Conservation (phyloP, 92 coral and sea anemone species). For the Plumapathes pennacea region DNA sequence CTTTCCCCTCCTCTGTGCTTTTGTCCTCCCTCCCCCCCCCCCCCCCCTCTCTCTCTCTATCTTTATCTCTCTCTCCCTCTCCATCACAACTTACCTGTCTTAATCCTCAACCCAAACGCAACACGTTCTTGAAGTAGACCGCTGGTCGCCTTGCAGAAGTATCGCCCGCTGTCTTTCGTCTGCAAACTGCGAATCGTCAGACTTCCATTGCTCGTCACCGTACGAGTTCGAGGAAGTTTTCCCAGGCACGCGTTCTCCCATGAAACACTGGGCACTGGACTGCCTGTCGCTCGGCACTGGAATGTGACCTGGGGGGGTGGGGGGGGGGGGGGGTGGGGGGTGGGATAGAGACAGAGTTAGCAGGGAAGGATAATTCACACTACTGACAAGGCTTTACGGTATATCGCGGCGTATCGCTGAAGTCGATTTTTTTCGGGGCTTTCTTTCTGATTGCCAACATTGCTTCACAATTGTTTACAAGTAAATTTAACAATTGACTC, state of each 20-base stretch:
- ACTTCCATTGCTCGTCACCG: slow-evolving; percentile 13
- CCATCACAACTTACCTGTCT: slow-evolving; percentile 34
- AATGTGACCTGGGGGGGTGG: slow-evolving; percentile 3
- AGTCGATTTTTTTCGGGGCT: slow-evolving; percentile 16
- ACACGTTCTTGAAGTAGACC: slow-evolving; percentile 23
- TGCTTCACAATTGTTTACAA: no score
- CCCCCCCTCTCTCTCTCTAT: no score
- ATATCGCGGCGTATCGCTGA: no score
- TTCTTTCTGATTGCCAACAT: background rate
- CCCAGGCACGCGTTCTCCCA: slow-evolving; percentile 43
- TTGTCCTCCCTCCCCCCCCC: no score
- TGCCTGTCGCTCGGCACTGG: slow-evolving; percentile 37
- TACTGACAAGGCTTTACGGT: no score
- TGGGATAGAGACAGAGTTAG: no score
- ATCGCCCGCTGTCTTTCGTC: slow-evolving; percentile 52
- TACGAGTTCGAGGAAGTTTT: slow-evolving; percentile 12
- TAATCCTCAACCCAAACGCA: slow-evolving; percentile 31
- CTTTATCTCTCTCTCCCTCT: no score
- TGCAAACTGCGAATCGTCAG: slow-evolving; percentile 34
- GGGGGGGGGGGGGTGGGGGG: no score
- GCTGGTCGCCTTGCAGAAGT: slow-evolving; percentile 68
- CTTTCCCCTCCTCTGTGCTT: no score
- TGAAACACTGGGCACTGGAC: slow-evolving; percentile 37
- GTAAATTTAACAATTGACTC: no score
- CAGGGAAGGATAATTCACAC: no score